A percentile compares a stretch with the other conserved stretches of the same genome.
Conservation (phyloP, 2,888 invertebrate species). For the Tupiocoris notatus region DNA sequence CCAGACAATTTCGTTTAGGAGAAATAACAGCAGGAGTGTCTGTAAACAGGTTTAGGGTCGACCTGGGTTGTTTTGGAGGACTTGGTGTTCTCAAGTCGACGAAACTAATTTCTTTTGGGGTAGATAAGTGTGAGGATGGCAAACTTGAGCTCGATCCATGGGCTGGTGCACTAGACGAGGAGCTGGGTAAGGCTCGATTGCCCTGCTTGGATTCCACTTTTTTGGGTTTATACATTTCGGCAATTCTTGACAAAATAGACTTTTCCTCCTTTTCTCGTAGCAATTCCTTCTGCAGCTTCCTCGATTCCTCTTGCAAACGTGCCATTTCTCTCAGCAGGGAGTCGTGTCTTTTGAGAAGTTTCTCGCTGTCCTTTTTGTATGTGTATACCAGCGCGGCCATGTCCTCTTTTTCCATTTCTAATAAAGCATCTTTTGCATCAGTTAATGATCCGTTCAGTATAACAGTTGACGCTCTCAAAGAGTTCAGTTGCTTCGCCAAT, state of each 20-base stretch:
- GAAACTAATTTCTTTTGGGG: too few relatives aligned
- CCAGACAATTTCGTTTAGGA: not conserved
- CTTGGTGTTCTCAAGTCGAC: not conserved
- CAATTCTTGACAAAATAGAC: not conserved
- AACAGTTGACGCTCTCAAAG: not conserved
- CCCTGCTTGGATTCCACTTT: not conserved
- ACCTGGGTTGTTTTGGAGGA: not conserved
- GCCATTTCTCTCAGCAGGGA: not conserved
- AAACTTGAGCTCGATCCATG: not conserved
- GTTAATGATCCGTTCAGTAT: not conserved
- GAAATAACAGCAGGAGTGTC: not conserved
- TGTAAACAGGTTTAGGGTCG: too few relatives aligned
- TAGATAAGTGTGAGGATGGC: too few relatives aligned
- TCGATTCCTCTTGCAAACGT: not conserved
- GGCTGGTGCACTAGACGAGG: not conserved
- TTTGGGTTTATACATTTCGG: not conserved
- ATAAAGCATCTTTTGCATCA: not conserved
- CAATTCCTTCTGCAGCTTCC: not conserved
- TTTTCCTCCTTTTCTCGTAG: not conserved
- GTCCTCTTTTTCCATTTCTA: not conserved
- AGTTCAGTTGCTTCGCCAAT: not conserved
- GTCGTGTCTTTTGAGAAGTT: not conserved
- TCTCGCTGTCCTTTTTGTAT: constrained; percentile 1
- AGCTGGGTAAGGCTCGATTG: not conserved
- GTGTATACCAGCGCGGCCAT: constrained; percentile 8